A percentile compares a stretch with the other conserved stretches of the same genome.
Conservation (phyloP, 2,888 invertebrate genomes). For the Tinea trinotella region DNA sequence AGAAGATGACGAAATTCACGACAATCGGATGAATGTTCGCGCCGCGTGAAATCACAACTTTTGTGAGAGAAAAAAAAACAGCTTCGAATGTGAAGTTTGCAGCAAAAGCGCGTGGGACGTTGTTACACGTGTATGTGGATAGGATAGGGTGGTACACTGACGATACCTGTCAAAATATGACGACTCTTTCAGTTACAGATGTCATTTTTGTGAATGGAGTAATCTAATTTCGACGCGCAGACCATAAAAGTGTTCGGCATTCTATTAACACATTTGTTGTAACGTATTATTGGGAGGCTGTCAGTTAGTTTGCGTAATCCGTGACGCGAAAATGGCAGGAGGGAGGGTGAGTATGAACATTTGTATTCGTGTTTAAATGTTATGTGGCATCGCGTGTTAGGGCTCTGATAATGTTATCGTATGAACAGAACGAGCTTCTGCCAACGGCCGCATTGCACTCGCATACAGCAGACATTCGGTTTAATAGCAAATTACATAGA, state of each 20-base stretch:
- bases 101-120: constrained; percentile 40
- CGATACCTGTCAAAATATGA: constrained; percentile 71
- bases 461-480: neutral
- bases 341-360: constrained; percentile 27
- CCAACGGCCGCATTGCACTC: constrained; percentile 1
- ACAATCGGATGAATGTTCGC: constrained; percentile 68
- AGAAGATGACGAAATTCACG: constrained; percentile 66
- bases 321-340: constrained; percentile 68
- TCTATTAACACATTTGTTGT: constrained; percentile 70
- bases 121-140: constrained; percentile 66
- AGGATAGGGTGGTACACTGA: constrained; percentile 55
- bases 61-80: constrained; percentile 51
- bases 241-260: constrained; percentile 60
- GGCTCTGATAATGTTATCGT: constrained; percentile 35
- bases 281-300: constrained; percentile 67
- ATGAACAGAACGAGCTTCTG: constrained; percentile 19
- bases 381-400: constrained; percentile 24
- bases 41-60: constrained; percentile 69
- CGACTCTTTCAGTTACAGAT: constrained; percentile 64
- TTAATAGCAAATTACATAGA: neutral
- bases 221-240: constrained; percentile 64
- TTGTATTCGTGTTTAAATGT: constrained; percentile 18
- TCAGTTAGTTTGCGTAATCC: constrained; percentile 68
- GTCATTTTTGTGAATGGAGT: constrained; percentile 61
- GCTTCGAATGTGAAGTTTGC: constrained; percentile 36